A percentile compares a stretch with the other conserved stretches of the same genome.
Conservation (phyloP, 2,113 vertebrate genomes). For the mouse (Mus musculus) region GRCm39 chr2:146534501-146535000, state of each 20-base stretch:
- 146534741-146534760: background rate
- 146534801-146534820: background rate
- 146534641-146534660: background rate
- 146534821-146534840: background rate
- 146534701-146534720: constrained; percentile 33
- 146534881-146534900: background rate
- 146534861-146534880: background rate
- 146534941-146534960: background rate
- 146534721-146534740: background rate
- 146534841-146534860: background rate
- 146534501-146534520: background rate
- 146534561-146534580: background rate
- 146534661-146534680: background rate
- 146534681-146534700: background rate
- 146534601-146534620: rapidly evolving
- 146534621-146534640: background rate
- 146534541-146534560: background rate
- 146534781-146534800: background rate
- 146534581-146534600: background rate
- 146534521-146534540: background rate
- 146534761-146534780: background rate
- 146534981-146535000: background rate
- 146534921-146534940: background rate
- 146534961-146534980: background rate
- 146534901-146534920: background rate